Evolutionary conservation across 1,140 invertebrate species (phyloP).

Genomic region (Drosophila eugracilis): DNA sequence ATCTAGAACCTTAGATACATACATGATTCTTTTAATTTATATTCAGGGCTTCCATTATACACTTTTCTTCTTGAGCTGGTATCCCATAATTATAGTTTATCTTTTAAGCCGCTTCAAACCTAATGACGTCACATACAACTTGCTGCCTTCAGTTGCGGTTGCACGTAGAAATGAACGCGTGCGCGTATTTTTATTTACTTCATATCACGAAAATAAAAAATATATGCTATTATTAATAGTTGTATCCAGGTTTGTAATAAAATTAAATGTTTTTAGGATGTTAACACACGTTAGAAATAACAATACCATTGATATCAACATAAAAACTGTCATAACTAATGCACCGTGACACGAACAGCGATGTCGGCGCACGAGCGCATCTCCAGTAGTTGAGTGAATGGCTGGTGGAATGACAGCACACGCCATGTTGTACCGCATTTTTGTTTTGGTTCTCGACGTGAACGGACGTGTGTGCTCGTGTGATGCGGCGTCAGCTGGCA

Average conservation of each 20-base stretch:
- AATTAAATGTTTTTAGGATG: too few species aligned
- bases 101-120: neutral
- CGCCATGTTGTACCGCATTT: constrained; percentile 17
- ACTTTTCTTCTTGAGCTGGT: neutral
- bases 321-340: neutral
- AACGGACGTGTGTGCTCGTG: constrained; percentile 24
- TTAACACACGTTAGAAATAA: too few species aligned
- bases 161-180: constrained; percentile 1
- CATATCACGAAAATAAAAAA: neutral
- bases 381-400: neutral
- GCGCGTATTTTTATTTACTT: neutral
- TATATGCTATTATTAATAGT: too few species aligned
- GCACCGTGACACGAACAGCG: neutral
- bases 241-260: too few species aligned
- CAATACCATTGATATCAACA: too few species aligned
- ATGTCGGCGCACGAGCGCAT: neutral
- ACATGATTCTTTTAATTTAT: neutral
- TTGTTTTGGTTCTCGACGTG: constrained; percentile 31
- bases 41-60: neutral
- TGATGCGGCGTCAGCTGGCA: constrained; percentile 27
- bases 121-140: neutral
- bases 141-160: neutral
- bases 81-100: neutral
- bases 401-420: constrained; percentile 1
- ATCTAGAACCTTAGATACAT: neutral